Base-by-base conservation (phyloP, 2,888 invertebrate genomes). In the Fissipunctia ypsillon region DNA sequence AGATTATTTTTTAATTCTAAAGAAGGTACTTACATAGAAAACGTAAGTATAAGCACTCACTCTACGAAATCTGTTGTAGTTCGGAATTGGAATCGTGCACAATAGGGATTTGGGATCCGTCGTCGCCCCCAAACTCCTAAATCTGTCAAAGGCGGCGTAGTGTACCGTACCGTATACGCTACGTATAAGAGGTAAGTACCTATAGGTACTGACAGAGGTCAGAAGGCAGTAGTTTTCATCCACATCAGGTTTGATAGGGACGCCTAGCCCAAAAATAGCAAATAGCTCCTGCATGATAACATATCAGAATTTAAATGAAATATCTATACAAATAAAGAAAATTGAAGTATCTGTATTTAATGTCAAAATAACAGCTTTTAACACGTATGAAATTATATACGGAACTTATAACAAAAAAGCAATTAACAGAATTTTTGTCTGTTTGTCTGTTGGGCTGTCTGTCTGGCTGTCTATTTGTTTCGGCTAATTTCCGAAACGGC, bases 51-150 rank as follows among this genome's bases (percentile, higher is more conserved):
- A 48, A 50, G 41, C 22, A 38, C 25, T 56, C 28, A 61, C n/a
- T 52, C 59, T 10, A 54, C 48, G 25, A 67, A 67, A 67, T 74
- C 52, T 75, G 67, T 78, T 80, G 77, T 78, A 80, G 56, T 78
- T 74, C 6, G 52, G 25, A 68, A 81, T 81, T 81, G 81, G 76
- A 65, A 61, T 56, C 64, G 69, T 56, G 50, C 65, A 76, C 82
- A 80, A 77, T 76, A 72, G 69, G 61, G 78, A 69, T 65, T 80
- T 52, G 45, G 72, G 64, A 52, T 48, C 77, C 65, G 61, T 28
- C 61, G 56, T 38, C 14, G 75, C 2, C 28, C 65, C 25, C n/a
- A 14, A 61, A 61, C 60, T 61, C 50, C 50, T 63, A 48, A 80
- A 80, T 67, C 76, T 80, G 75, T 57, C 61, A 67, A 56, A 52